Percentiles rank a stretch among this genome's conserved stretches.
phyloP scores from a whole-genome alignment of 1,140 invertebrate genomes.

The Catajapyx aquilonaris region DNA sequence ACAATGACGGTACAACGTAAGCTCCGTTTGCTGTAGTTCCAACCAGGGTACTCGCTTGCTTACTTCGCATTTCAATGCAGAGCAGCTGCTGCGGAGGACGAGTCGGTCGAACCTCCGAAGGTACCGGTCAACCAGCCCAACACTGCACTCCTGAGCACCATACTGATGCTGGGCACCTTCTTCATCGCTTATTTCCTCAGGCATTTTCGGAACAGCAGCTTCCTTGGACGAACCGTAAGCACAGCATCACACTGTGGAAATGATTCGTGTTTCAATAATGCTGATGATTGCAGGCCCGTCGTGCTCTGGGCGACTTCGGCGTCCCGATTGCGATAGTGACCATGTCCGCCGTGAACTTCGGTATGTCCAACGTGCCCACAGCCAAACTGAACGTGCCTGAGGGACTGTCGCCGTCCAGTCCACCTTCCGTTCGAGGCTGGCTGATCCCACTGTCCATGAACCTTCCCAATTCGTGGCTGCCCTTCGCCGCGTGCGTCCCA shows the following conservation, averaged over 20 bases:
- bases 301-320: constrained; percentile 91
- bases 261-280: too few relatives aligned
- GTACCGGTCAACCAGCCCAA: constrained; percentile 48
- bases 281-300: constrained; percentile 38
- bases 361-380: constrained; percentile 52
- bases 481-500: constrained; percentile 58
- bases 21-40: too few relatives aligned
- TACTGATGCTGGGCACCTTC: constrained; percentile 84
- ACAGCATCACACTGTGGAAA: too few relatives aligned
- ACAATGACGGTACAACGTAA: too few relatives aligned
- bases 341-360: constrained; percentile 63
- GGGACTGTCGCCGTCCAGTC: constrained; percentile 56
- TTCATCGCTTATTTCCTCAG: constrained; percentile 79
- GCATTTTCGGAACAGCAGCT: constrained; percentile 86
- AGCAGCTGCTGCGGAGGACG: too few relatives aligned
- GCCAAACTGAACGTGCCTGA: constrained; percentile 75
- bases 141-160: constrained; percentile 79
- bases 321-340: constrained; percentile 89
- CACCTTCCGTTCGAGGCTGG: constrained; percentile 48
- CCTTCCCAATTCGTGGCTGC: constrained; percentile 51
- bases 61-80: too few relatives aligned
- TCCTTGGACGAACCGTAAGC: constrained; percentile 77
- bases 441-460: constrained; percentile 58
- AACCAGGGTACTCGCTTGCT: too few relatives aligned
- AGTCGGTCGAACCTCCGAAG: too few relatives aligned